Conservation (phyloP, 2,113 vertebrate genomes). For the Eurypyga helias region DNA sequence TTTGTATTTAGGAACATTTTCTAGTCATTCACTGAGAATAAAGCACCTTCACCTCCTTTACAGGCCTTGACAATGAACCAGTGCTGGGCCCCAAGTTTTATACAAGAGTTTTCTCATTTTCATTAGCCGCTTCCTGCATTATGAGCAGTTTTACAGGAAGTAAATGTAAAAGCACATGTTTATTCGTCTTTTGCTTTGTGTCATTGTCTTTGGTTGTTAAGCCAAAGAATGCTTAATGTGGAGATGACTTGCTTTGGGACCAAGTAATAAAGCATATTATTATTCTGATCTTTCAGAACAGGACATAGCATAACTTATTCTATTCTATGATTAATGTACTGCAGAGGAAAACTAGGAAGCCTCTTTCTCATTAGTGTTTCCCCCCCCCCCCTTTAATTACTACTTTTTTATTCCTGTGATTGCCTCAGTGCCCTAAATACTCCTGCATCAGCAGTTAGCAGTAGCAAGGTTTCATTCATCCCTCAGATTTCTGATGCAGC, state of each 20-base stretch:
- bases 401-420: slow-evolving; percentile 60
- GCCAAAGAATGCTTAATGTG: neutral
- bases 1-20: neutral
- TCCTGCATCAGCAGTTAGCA: slow-evolving; percentile 88
- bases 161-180: neutral
- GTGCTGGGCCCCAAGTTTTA: neutral
- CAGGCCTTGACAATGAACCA: neutral
- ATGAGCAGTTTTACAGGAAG: neutral
- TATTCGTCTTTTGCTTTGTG: neutral
- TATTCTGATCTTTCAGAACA: neutral
- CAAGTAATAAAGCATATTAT: neutral
- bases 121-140: neutral
- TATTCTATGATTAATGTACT: slow-evolving; percentile 68
- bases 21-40: neutral
- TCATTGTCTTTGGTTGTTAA: neutral
- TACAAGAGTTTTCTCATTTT: neutral
- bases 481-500: slow-evolving; percentile 75
- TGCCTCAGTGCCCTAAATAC: slow-evolving; percentile 73
- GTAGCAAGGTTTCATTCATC: slow-evolving; percentile 86
- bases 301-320: slow-evolving; percentile 46
- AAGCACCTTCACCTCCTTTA: neutral
- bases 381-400: too few relatives aligned
- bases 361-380: too few relatives aligned
- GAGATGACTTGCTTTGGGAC: neutral
- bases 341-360: slow-evolving; percentile 63